phyloP scores from a whole-genome alignment of 1,140 invertebrate species.

The Drosophila sp. region DNA sequence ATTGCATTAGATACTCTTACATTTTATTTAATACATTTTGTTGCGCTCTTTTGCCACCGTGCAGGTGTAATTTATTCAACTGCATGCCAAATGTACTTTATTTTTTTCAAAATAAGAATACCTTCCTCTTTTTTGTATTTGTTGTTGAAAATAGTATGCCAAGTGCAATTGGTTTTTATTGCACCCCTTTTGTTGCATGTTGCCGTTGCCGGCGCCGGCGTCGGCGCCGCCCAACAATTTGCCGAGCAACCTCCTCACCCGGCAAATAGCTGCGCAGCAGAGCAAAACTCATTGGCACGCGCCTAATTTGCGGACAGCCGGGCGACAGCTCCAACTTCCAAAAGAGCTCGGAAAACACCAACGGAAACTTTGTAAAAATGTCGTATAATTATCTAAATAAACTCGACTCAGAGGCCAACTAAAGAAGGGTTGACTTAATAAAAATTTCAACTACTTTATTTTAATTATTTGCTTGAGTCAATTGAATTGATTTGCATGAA shows the following conservation, averaged over 20 bases:
- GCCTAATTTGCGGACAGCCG: constrained; percentile 40
- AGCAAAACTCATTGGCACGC: constrained; percentile 35
- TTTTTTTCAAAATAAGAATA: constrained; percentile 8
- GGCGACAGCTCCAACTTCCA: constrained; percentile 10
- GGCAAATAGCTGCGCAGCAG: constrained; percentile 23
- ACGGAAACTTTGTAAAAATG: constrained; percentile 15
- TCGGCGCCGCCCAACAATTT: constrained; percentile 24
- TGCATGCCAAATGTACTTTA: constrained; percentile 13
- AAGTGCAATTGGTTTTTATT: constrained; percentile 27
- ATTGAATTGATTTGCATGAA: too few species aligned
- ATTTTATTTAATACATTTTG: not conserved
- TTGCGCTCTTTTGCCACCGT: not conserved
- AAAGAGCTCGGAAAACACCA: not conserved
- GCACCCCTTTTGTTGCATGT: constrained; percentile 33
- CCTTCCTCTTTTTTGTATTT: constrained; percentile 8
- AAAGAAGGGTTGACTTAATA: not conserved
- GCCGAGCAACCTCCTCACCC: not conserved
- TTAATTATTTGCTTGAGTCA: too few species aligned
- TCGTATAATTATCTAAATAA: constrained; percentile 8
- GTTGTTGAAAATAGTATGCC: not conserved
- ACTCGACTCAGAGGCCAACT: not conserved
- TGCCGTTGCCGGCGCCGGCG: constrained; percentile 7
- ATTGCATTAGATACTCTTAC: not conserved
- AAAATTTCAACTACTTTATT: too few species aligned
- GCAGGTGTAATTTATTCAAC: not conserved